Evolutionary conservation across 2,113 vertebrate genomes (phyloP).

Genomic region (Numenius arquata): DNA sequence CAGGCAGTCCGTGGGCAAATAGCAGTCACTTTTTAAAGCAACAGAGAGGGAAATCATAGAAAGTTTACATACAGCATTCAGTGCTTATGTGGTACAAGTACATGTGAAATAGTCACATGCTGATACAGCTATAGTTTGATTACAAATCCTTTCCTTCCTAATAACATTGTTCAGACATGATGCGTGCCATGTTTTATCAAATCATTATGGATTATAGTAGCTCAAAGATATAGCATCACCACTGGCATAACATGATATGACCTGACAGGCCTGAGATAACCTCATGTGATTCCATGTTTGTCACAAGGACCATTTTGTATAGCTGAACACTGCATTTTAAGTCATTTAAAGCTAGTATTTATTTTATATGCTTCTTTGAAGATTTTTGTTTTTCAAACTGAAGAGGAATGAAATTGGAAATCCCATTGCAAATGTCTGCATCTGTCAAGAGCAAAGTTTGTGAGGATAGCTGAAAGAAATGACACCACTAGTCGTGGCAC

Average conservation of each 20-base stretch:
- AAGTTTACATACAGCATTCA: neutral
- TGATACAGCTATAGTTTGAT: neutral
- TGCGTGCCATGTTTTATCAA: neutral
- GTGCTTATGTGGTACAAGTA: neutral
- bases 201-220: neutral
- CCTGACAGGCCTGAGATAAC: neutral
- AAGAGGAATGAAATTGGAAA: neutral
- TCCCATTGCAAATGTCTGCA: neutral
- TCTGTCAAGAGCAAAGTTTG: neutral
- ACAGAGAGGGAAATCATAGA: neutral
- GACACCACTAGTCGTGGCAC: accelerated
- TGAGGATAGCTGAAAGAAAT: neutral
- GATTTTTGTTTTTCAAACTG: neutral
- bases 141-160: neutral
- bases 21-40: neutral
- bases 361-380: neutral
- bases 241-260: neutral
- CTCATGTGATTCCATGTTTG: neutral
- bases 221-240: neutral
- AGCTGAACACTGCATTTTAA: neutral
- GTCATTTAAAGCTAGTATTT: neutral
- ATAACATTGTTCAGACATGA: neutral
- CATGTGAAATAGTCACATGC: neutral
- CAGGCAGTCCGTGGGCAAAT: neutral
- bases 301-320: neutral